A percentile compares a stretch with the other conserved stretches of the same genome.
phyloP scores from a whole-genome alignment of 2,113 vertebrate species.

The Haliaeetus leucogaster region DNA sequence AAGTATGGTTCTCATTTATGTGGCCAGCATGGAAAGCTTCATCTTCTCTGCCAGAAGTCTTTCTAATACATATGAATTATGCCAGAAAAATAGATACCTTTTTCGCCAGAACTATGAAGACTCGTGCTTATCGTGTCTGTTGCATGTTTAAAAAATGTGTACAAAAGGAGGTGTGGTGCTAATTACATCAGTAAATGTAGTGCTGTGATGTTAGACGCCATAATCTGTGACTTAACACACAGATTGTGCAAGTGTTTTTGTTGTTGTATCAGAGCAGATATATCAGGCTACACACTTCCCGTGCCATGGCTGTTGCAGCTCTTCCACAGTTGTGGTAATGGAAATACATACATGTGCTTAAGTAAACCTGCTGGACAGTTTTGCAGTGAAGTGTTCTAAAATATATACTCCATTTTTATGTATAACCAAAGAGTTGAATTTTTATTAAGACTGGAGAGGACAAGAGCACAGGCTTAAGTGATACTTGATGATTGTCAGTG shows the following conservation, averaged over 20 bases:
- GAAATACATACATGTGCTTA: not conserved
- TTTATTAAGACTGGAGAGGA: not conserved
- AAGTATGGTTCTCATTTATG: not conserved
- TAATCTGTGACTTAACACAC: not conserved
- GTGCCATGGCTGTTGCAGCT: not conserved
- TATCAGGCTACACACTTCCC: fast-evolving
- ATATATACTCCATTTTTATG: not conserved
- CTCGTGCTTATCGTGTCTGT: not conserved
- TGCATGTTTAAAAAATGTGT: not conserved
- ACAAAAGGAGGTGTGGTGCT: not conserved
- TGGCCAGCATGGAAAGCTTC: not conserved
- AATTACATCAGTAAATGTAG: not conserved
- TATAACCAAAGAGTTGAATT: not conserved
- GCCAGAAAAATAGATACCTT: not conserved
- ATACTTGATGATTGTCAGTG: not conserved
- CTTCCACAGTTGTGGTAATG: not conserved
- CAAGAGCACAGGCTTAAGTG: not conserved
- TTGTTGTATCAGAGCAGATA: not conserved
- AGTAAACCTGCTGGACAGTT: not conserved
- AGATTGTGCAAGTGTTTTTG: not conserved
- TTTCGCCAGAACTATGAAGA: not conserved
- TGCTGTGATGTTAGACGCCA: not conserved
- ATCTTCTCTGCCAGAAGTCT: not conserved
- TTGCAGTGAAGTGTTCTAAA: not conserved
- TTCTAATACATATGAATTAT: not conserved